Evolutionary conservation across 2,113 vertebrate genomes (phyloP).

Genomic region (Marmota flaviventris): DNA sequence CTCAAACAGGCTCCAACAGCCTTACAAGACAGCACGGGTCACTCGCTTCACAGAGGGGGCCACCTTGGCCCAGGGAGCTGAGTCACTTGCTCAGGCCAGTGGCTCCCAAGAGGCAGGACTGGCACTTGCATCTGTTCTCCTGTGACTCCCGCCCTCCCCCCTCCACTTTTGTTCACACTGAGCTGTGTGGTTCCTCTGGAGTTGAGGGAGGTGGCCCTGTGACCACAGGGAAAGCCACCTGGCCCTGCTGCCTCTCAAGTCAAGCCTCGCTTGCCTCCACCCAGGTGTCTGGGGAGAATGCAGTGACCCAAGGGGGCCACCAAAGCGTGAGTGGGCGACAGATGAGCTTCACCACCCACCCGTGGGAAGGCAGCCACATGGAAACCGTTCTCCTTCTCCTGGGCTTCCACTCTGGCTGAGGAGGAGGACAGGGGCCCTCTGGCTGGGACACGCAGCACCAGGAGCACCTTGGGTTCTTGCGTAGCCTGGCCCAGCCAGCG

Average conservation of each 20-base stretch:
- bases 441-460: background rate
- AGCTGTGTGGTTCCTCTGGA: background rate
- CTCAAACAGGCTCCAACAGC: background rate
- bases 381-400: background rate
- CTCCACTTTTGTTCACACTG: background rate
- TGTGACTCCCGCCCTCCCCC: background rate
- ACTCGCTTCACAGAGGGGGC: background rate
- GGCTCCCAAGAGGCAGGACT: background rate
- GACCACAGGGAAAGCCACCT: background rate
- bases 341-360: background rate
- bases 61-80: background rate
- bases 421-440: rapidly evolving
- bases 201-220: background rate
- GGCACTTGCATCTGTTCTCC: background rate
- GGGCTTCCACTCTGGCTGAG: rapidly evolving
- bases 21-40: background rate
- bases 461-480: too few relatives aligned
- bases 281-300: background rate
- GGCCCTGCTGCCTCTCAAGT: background rate
- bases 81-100: background rate
- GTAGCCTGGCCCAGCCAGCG: background rate
- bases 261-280: too few relatives aligned
- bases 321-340: background rate
- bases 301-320: background rate
- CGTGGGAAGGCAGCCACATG: rapidly evolving